Evolutionary conservation across 2,888 invertebrate species (phyloP), one percentile per base, ranked within the genome.

Genomic region (Drosophila robusta): DNA sequence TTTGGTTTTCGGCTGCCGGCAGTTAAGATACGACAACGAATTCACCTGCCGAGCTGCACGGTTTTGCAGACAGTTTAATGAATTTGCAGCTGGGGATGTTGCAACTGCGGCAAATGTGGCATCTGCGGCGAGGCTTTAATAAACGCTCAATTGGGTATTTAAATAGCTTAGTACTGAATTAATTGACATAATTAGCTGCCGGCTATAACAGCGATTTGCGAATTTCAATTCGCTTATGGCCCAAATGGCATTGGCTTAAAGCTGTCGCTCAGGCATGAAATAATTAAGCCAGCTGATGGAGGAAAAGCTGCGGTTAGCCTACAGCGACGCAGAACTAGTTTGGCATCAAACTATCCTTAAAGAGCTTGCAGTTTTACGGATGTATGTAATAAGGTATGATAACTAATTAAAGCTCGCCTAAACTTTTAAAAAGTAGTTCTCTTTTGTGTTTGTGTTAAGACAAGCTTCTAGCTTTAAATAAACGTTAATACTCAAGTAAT

Each of bases 121-220:
- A 32, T 22, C 18, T n/a, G 34, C 36, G 29, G 36, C n/a, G 16
- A 38, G 42, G 36, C 51, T 52, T 52, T 49, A 62, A 46, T 46
- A 55, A 18, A 24, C 29, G 29, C 62, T 57, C 56, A 44, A 70
- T 56, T 62, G 47, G 39, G 36, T 56, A 70, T 41, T 63, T 29
- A 62, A 9, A 6, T 36, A 57, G 16, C 29, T 34, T 14, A 8
- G 12, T 34, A 41, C 47, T 29, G 52, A 49, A 49, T 57, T 70
- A 62, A 52, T 47, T 56, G 55, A 16, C 14, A 34, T 55, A 64
- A 70, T 75, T 75, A 54, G 34, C 38, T 22, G 38, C 26, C 36
- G 34, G 34, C 12, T 34, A 12, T 12, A 12, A 1, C 34, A 11
- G 8, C 34, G 34, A 34, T 34, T 34, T 34, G 34, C 34, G 34